Percentiles rank a stretch among this genome's conserved stretches.
Evolutionary conservation across 2,888 invertebrate genomes (phyloP).

Genomic region (Melinopterus prodromus): DNA sequence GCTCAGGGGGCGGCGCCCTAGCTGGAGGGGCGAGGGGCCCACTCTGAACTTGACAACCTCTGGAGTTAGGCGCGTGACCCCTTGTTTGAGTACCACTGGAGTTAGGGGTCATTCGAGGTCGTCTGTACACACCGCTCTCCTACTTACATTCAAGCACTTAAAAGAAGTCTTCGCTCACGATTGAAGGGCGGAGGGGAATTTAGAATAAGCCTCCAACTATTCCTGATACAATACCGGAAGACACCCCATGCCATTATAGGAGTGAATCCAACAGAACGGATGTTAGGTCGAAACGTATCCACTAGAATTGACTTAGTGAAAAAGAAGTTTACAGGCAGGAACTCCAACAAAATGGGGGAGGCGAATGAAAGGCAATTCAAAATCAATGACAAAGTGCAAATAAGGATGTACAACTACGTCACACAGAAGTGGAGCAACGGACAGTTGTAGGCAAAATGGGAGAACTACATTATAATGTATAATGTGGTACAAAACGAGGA

Average conservation of each 20-base stretch:
- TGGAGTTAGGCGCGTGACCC: no score
- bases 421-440: conserved; percentile 14
- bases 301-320: neutral
- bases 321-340: neutral
- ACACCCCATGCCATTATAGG: conserved; percentile 31
- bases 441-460: neutral
- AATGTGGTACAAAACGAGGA: no score
- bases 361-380: neutral
- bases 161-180: conserved; percentile 32
- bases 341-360: neutral
- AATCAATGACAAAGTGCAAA: conserved; percentile 5
- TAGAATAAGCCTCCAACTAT: conserved; percentile 31
- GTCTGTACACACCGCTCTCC: no score
- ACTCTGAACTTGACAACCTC: no score
- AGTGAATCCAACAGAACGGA: conserved; percentile 34
- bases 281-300: neutral
- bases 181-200: conserved; percentile 27
- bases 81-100: no score
- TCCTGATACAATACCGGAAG: conserved; percentile 40
- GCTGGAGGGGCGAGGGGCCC: no score
- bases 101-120: no score
- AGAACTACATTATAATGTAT: conserved; percentile 15
- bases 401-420: conserved; percentile 13
- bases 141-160: no score
- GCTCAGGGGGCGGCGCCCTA: no score